Base-by-base conservation (phyloP, 2,797 vertebrate species). In the Notoglanidium macrostoma region DNA sequence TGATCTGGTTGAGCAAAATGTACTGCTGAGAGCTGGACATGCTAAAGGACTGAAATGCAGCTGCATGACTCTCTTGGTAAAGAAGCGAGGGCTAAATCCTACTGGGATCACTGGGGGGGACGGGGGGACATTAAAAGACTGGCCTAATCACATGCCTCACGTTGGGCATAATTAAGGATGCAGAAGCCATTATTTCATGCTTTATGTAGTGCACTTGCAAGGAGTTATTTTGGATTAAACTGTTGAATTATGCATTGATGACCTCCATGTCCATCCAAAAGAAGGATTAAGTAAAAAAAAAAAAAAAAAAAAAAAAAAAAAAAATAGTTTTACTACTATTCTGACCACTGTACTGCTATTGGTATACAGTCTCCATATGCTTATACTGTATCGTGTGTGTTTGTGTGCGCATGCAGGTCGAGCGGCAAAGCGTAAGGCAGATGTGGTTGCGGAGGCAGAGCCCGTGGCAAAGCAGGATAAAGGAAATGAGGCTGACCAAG, bases 341-440 rank as follows among this genome's bases (percentile, higher is more conserved):
- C 17, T 54, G 49, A 54, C 40, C 5, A 14, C 11, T 7, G 9
- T 7, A 49, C 44, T 73, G 44, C 21, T 26, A 26, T 26, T 46
- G 44, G 8, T 26, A 74, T 32, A 26, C 32, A 23, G 11, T 59
- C 54, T 80, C 35, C 35, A 61, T 44, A 26, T 79, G 5, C 0
- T 35, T 35, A 12, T 26, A 23, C 6, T 70, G 8, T 35, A 59
- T 14, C 1, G 9, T 44, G 23, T 17, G 21, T 63, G 76, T 15
- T 1, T 81, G 35, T 49, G 40, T 26, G 19, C 59, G 49, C 29
- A 40, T 55, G 15, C 77, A 88, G 83, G 65, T 87, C 89, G 88
- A 82, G 77, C 61, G 21, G 11, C 68, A 14, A 89, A 90, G 55
- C 86, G 84, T 5, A 89, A 89, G 54, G 83, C 59, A n/a, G 87